Evolutionary conservation across 2,797 vertebrate genomes (phyloP).

Genomic region (Anguilla marmorata): DNA sequence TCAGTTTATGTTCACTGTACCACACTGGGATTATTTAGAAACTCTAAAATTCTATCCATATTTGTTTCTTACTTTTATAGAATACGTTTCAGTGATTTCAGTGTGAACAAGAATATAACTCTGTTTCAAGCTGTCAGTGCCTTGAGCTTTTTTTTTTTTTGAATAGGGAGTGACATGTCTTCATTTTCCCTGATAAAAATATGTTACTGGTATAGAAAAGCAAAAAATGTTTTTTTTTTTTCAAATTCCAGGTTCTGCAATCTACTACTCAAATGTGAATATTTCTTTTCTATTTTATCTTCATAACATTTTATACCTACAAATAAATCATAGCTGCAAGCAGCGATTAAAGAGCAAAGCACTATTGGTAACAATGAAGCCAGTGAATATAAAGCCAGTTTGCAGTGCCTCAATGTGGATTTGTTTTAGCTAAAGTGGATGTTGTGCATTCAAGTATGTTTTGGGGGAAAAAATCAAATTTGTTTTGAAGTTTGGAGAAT

Average conservation of each 20-base stretch:
- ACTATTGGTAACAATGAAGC: too few species aligned
- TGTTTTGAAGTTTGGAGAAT: too few species aligned
- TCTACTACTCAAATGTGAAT: not conserved
- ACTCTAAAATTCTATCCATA: not conserved
- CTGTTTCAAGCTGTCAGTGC: not conserved
- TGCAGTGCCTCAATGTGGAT: too few species aligned
- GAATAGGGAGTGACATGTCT: not conserved
- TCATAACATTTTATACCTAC: too few species aligned
- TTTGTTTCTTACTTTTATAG: slow-evolving; percentile 5
- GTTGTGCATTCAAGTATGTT: too few species aligned
- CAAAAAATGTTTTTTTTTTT: not conserved
- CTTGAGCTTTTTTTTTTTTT: not conserved
- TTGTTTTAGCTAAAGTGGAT: too few species aligned
- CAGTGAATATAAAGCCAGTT: too few species aligned
- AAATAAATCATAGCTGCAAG: too few species aligned
- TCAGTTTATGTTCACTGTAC: not conserved
- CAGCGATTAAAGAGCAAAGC: too few species aligned
- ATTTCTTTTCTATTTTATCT: not conserved
- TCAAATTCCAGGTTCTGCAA: not conserved
- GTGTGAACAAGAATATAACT: not conserved
- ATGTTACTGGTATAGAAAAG: not conserved
- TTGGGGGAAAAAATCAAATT: too few species aligned
- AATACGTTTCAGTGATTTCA: not conserved
- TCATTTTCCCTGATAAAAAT: not conserved
- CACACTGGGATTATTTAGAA: not conserved